Evolutionary conservation across 2,888 invertebrate genomes (phyloP).

Genomic region (Cataglyphis altisquamis): DNA sequence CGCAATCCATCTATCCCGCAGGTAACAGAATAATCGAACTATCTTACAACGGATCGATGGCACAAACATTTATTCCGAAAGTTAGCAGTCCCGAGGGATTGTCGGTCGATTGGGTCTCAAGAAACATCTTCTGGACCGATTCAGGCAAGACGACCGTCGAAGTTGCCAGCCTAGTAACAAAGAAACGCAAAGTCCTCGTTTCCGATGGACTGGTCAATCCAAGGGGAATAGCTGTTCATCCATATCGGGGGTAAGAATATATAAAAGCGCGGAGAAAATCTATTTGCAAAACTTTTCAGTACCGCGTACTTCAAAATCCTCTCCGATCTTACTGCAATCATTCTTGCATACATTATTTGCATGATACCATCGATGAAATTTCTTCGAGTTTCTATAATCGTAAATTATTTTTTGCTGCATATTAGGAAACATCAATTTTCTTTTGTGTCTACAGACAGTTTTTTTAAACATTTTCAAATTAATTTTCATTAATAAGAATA

Average conservation of each 20-base stretch:
- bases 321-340: neutral
- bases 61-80: constrained; percentile 87
- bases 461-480: neutral
- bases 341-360: neutral
- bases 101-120: constrained; percentile 96
- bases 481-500: constrained; percentile 6
- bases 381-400: neutral
- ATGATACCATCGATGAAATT: neutral
- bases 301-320: neutral
- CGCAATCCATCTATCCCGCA: constrained; percentile 67
- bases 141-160: constrained; percentile 95
- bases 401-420: constrained; percentile 6
- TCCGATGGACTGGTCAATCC: constrained; percentile 94
- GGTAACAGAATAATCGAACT: constrained; percentile 80
- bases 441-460: neutral
- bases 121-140: constrained; percentile 99
- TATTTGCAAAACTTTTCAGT: constrained; percentile 35
- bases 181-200: constrained; percentile 92
- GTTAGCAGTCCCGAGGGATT: constrained; percentile 97
- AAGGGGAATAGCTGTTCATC: constrained; percentile 97
- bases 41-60: constrained; percentile 82
- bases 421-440: neutral
- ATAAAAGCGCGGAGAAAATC: constrained; percentile 19
- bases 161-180: constrained; percentile 94
- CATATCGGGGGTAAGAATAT: constrained; percentile 91